Conservation (phyloP, 2,797 vertebrate genomes). For the Tragopan temminckii region DNA sequence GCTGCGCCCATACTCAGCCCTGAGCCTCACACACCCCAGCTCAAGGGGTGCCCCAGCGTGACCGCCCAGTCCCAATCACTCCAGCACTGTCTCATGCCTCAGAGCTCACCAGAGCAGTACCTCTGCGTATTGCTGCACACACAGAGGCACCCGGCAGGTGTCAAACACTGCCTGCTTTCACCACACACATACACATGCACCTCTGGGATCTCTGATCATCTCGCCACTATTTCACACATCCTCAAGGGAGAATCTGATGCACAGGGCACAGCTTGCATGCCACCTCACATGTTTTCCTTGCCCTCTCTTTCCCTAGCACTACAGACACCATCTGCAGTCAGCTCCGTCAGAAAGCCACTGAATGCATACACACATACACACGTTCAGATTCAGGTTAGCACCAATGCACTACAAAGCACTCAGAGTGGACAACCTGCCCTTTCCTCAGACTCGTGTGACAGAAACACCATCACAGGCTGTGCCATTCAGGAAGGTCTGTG, state of each 20-base stretch:
- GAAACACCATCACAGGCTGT: background rate
- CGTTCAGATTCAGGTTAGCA: background rate
- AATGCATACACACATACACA: background rate
- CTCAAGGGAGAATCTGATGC: background rate
- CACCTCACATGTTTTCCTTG: background rate
- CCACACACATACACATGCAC: fast-evolving
- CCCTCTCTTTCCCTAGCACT: background rate
- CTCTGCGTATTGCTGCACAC: too few species aligned
- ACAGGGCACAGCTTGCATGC: background rate
- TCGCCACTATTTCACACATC: background rate
- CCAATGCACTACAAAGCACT: background rate
- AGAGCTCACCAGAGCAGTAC: background rate
- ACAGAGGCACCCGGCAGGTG: too few species aligned
- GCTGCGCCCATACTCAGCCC: background rate
- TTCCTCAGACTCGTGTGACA: too few species aligned
- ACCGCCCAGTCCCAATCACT: background rate
- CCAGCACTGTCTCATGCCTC: background rate
- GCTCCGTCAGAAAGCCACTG: background rate
- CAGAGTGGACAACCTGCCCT: background rate
- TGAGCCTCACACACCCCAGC: background rate
- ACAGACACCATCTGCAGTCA: background rate
- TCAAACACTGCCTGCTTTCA: background rate
- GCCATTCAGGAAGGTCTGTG: background rate
- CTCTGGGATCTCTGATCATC: background rate
- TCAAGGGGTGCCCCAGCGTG: background rate